Evolutionary conservation across 2,797 vertebrate genomes (phyloP).

Genomic region (Thunnus albacares): DNA sequence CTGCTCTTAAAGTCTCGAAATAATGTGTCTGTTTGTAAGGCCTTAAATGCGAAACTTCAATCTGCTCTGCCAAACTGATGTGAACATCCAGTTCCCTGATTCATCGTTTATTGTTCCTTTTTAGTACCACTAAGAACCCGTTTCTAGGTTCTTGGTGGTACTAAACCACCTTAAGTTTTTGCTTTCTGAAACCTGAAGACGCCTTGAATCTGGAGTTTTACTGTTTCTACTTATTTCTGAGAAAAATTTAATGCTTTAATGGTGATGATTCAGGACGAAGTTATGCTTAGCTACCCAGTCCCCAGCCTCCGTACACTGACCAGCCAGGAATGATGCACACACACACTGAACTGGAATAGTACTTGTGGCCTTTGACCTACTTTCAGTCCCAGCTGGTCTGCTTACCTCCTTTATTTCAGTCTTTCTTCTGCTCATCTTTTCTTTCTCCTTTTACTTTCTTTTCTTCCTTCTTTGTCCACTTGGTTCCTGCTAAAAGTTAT

Average conservation of each 20-base stretch:
- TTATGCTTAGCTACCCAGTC: background rate
- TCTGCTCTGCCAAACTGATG: background rate
- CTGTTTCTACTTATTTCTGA: background rate
- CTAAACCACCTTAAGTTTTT: background rate
- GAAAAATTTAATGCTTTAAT: background rate
- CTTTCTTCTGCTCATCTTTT: constrained; percentile 5
- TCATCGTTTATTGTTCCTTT: background rate
- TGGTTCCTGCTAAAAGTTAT: background rate
- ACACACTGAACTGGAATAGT: constrained; percentile 35
- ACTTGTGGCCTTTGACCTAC: constrained; percentile 58
- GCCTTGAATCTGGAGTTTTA: background rate
- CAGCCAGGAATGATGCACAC: constrained; percentile 16
- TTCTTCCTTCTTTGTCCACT: background rate
- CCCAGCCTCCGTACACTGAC: constrained; percentile 33
- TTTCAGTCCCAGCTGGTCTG: constrained; percentile 25
- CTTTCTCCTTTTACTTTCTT: background rate
- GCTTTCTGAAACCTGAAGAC: background rate
- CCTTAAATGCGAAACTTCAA: background rate
- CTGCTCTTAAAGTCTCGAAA: background rate
- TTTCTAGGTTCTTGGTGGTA: background rate
- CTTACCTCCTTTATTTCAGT: background rate
- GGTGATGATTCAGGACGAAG: background rate
- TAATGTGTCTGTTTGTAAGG: background rate
- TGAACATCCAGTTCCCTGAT: background rate
- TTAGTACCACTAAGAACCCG: background rate